phyloP scores from a whole-genome alignment of 2,113 vertebrate species.

The Hippocampus mohnikei region DNA sequence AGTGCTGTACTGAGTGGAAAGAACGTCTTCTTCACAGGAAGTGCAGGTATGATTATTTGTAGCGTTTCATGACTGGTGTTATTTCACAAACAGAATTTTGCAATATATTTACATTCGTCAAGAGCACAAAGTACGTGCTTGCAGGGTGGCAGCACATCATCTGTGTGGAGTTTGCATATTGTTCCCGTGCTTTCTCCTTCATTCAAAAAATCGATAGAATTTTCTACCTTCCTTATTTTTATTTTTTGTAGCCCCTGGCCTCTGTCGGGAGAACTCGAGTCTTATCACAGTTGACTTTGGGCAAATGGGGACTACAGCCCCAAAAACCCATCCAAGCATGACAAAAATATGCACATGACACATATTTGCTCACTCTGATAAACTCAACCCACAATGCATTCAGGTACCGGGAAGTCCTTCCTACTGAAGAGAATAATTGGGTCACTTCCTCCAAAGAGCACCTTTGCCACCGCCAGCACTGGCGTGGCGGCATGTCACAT shows the following conservation, averaged over 20 bases:
- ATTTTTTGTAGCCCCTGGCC: too few relatives aligned
- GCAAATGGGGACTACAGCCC: too few relatives aligned
- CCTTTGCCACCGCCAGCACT: slow-evolving; percentile 91
- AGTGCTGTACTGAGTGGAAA: slow-evolving; percentile 79
- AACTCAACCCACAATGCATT: neutral
- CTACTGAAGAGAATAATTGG: slow-evolving; percentile 89
- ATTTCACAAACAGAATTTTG: neutral
- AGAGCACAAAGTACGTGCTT: too few relatives aligned
- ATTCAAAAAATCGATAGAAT: too few relatives aligned
- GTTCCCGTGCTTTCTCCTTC: too few relatives aligned
- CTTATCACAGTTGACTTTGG: too few relatives aligned
- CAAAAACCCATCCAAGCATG: too few relatives aligned
- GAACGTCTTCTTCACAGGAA: slow-evolving; percentile 95
- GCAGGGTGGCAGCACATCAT: too few relatives aligned
- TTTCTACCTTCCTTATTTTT: too few relatives aligned
- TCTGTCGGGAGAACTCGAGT: too few relatives aligned
- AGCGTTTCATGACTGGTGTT: neutral
- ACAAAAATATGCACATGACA: too few relatives aligned
- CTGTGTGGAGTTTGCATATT: too few relatives aligned
- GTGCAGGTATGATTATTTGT: slow-evolving; percentile 76
- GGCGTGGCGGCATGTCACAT: slow-evolving; percentile 95
- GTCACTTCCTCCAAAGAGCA: slow-evolving; percentile 88
- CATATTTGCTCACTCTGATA: neutral
- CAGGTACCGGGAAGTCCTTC: slow-evolving; percentile 96
- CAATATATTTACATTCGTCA: neutral